A percentile compares a stretch with the other conserved stretches of the same genome.
phyloP scores from a whole-genome alignment of 1,140 invertebrate genomes.

The Dreissena polymorpha region DNA sequence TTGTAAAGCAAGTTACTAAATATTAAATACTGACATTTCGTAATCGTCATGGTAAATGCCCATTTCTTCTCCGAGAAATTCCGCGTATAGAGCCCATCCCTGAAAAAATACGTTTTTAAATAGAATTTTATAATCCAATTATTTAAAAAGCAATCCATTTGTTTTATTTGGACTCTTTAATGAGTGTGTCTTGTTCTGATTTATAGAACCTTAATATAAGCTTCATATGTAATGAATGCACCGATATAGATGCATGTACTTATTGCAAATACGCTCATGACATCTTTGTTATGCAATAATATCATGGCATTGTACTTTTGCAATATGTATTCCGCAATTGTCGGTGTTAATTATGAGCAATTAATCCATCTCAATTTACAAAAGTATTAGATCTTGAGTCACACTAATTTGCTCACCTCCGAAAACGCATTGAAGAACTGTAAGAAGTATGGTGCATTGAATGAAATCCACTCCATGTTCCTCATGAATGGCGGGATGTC shows the following conservation, averaged over 20 bases:
- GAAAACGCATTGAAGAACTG: conserved; percentile 78
- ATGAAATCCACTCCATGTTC: conserved; percentile 64
- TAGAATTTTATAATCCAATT: too few species aligned
- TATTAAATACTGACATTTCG: conserved; percentile 65
- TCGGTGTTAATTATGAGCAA: too few species aligned
- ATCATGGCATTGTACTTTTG: too few species aligned
- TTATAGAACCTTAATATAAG: neutral
- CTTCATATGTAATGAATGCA: too few species aligned
- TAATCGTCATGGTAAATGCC: conserved; percentile 71
- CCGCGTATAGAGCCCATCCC: conserved; percentile 80
- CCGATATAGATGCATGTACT: too few species aligned
- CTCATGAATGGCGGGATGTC: conserved; percentile 72
- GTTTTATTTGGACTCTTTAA: too few species aligned
- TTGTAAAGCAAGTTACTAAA: too few species aligned
- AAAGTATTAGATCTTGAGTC: neutral
- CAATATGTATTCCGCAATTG: too few species aligned
- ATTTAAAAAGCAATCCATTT: too few species aligned
- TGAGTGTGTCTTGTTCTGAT: too few species aligned
- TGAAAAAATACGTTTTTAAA: conserved; percentile 52
- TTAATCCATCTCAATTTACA: neutral
- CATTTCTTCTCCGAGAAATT: conserved; percentile 78
- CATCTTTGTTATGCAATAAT: too few species aligned
- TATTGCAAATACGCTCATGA: too few species aligned
- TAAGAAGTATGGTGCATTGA: conserved; percentile 76
- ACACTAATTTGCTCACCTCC: conserved; percentile 68